Conservation (phyloP, 2,888 invertebrate genomes). For the Embidobia sp. region DNA sequence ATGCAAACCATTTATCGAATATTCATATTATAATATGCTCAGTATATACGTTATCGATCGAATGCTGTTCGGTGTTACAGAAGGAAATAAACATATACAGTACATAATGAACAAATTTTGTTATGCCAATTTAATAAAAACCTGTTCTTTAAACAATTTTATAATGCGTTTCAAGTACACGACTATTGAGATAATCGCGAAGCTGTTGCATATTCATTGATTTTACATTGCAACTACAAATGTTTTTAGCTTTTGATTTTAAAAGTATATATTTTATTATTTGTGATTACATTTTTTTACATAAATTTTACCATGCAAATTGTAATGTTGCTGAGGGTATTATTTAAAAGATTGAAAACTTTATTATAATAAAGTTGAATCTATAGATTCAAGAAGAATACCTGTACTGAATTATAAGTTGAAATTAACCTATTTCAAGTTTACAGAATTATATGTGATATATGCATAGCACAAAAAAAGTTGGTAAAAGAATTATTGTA, state of each 20-base stretch:
- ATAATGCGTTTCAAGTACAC: neutral
- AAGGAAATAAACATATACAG: conserved; percentile 23
- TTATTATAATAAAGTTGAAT: too few species aligned
- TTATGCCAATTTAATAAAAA: conserved; percentile 1
- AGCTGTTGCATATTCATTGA: neutral
- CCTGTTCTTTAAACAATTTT: neutral
- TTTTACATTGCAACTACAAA: too few species aligned
- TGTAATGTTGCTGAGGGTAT: too few species aligned
- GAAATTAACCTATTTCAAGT: conserved; percentile 35
- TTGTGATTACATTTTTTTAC: too few species aligned
- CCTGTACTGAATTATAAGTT: conserved; percentile 32
- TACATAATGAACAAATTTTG: conserved; percentile 1
- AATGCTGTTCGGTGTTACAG: conserved; percentile 8
- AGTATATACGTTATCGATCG: conserved; percentile 15
- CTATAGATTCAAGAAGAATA: too few species aligned
- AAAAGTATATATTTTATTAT: too few species aligned
- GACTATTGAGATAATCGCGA: neutral
- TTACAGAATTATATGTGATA: conserved; percentile 12
- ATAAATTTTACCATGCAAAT: too few species aligned
- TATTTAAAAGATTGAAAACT: too few species aligned
- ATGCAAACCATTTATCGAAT: conserved; percentile 17
- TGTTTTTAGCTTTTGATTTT: too few species aligned
- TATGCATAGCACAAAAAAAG: conserved; percentile 2
- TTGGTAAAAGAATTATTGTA: neutral
- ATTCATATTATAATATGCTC: conserved; percentile 25